A percentile compares a stretch with the other conserved stretches of the same genome.
phyloP scores from a whole-genome alignment of 2,113 vertebrate genomes.

The Acrocephalus kingi region DNA sequence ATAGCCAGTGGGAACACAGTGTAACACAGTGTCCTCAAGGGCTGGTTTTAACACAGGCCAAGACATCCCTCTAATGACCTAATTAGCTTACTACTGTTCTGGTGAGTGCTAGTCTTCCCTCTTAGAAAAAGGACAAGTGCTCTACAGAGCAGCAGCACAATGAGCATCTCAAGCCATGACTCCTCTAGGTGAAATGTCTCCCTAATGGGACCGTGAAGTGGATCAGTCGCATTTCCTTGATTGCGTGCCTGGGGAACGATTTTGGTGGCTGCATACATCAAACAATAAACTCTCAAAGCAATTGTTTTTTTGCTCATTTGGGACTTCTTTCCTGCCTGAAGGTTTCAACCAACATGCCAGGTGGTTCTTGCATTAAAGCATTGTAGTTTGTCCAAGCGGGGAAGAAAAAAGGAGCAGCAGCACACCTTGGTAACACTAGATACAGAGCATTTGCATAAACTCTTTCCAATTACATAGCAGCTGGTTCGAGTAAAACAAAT shows the following conservation, averaged over 20 bases:
- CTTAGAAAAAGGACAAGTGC: background rate
- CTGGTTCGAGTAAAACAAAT: conserved; percentile 67
- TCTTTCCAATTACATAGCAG: conserved; percentile 57
- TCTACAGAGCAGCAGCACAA: conserved; percentile 32
- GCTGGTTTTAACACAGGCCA: conserved; percentile 76
- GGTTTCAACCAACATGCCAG: conserved; percentile 49
- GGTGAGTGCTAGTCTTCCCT: conserved; percentile 7
- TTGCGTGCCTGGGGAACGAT: conserved; percentile 56
- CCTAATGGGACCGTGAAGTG: conserved; percentile 63
- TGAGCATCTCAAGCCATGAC: conserved; percentile 55
- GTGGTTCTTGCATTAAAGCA: conserved; percentile 42
- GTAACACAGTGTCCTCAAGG: conserved; percentile 79
- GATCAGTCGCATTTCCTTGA: conserved; percentile 71
- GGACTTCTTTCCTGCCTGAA: background rate
- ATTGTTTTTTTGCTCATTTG: conserved; percentile 2
- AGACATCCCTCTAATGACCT: conserved; percentile 71
- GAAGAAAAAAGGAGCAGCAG: conserved; percentile 52
- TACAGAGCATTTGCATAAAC: conserved; percentile 69
- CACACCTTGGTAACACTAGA: conserved; percentile 56
- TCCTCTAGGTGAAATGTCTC: conserved; percentile 67
- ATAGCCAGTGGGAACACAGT: conserved; percentile 74
- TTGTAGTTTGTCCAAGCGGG: conserved; percentile 55
- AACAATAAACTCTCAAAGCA: conserved; percentile 47
- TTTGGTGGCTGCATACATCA: conserved; percentile 27
- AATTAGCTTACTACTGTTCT: conserved; percentile 71